A percentile compares a stretch with the other conserved stretches of the same genome.
Conservation (phyloP, 2,888 invertebrate species). For the Drosophila flavopinicola region DNA sequence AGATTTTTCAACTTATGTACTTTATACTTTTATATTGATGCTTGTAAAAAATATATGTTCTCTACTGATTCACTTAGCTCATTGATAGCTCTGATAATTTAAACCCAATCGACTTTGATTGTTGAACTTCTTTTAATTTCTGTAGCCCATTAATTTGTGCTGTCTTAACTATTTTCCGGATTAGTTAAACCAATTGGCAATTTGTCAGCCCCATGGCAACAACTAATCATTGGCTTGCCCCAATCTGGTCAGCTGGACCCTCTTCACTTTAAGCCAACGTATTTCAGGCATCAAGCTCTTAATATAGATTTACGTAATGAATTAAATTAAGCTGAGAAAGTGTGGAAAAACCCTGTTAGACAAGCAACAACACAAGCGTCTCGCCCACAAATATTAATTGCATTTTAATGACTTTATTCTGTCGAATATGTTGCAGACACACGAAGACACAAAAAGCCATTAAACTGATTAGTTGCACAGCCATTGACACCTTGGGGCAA, state of each 20-base stretch:
- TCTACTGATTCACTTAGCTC: neutral
- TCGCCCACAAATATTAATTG: slow-evolving; percentile 67
- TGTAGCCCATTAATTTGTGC: slow-evolving; percentile 11
- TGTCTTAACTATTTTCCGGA: neutral
- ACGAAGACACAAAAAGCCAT: slow-evolving; percentile 62
- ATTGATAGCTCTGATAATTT: neutral
- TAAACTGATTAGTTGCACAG: slow-evolving; percentile 72
- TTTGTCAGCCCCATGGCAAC: slow-evolving; percentile 15
- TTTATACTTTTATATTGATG: no score
- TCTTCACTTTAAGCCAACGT: slow-evolving; percentile 11
- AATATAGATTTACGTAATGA: slow-evolving; percentile 58
- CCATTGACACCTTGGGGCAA: slow-evolving; percentile 64
- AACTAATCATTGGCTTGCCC: neutral
- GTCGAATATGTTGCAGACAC: slow-evolving; percentile 41
- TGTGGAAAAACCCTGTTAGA: slow-evolving; percentile 37
- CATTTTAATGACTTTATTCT: slow-evolving; percentile 76
- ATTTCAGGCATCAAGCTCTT: slow-evolving; percentile 13
- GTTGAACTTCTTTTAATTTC: slow-evolving; percentile 10
- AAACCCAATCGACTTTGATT: slow-evolving; percentile 5
- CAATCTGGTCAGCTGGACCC: slow-evolving; percentile 1
- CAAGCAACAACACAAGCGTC: neutral
- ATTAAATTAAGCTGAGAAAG: slow-evolving; percentile 67
- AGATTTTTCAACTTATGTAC: no score
- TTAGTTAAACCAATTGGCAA: slow-evolving; percentile 25
- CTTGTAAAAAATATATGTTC: no score